phyloP scores from a whole-genome alignment of 2,113 vertebrate species.

The Tragelaphus strepsiceros region DNA sequence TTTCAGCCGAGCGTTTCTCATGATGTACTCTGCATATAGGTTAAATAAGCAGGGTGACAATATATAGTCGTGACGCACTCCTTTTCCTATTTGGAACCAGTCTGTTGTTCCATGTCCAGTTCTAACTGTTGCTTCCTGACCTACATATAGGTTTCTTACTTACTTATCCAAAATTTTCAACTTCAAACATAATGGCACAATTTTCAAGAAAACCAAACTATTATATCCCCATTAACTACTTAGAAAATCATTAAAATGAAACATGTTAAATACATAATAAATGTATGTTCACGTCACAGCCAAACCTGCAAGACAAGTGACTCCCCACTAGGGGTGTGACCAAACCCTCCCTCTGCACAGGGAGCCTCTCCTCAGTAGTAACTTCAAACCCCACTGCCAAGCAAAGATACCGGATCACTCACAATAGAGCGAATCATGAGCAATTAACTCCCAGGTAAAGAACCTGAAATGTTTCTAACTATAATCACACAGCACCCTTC shows the following conservation, averaged over 20 bases:
- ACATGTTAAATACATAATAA: constrained; percentile 2
- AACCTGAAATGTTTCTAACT: constrained; percentile 66
- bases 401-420: neutral
- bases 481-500: constrained; percentile 66
- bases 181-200: constrained; percentile 54
- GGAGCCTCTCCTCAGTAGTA: neutral
- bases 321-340: neutral
- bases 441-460: constrained; percentile 52
- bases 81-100: too few relatives aligned
- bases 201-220: constrained; percentile 60
- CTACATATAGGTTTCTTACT: too few relatives aligned
- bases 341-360: neutral
- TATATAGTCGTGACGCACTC: too few relatives aligned
- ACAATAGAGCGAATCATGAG: neutral
- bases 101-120: too few relatives aligned
- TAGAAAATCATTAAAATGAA: constrained; percentile 61
- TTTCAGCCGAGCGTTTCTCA: too few relatives aligned
- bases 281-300: neutral
- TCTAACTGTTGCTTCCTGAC: too few relatives aligned
- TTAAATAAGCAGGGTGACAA: too few relatives aligned
- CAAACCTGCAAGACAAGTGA: constrained; percentile 21
- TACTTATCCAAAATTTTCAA: neutral
- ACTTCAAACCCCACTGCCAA: neutral
- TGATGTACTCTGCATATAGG: too few relatives aligned
- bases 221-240: constrained; percentile 46